Evolutionary conservation across 2,888 invertebrate species (phyloP).

Genomic region (Eumacrocentrus americanus): DNA sequence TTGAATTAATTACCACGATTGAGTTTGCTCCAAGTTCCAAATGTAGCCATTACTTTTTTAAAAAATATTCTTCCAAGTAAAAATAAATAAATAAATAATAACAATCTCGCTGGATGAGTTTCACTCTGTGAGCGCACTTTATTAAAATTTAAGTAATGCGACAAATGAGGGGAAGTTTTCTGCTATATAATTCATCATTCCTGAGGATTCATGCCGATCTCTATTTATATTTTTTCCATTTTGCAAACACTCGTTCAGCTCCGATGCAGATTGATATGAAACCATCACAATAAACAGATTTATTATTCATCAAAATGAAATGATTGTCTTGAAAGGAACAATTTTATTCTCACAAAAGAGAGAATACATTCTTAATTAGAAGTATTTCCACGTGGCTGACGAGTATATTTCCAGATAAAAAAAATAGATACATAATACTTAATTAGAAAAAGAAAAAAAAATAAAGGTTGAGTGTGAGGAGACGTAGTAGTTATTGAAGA

Average conservation of each 20-base stretch:
- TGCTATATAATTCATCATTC: constrained; percentile 52
- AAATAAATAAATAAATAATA: not conserved
- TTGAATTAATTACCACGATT: not conserved
- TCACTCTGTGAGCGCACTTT: not conserved
- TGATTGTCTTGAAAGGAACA: too few species aligned
- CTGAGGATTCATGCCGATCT: constrained; percentile 50
- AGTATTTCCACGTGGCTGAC: constrained; percentile 42
- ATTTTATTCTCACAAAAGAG: too few species aligned
- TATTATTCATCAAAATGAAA: too few species aligned
- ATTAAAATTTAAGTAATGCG: constrained; percentile 13
- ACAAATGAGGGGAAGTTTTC: constrained; percentile 45
- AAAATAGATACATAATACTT: constrained; percentile 9
- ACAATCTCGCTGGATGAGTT: not conserved
- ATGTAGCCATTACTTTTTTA: not conserved
- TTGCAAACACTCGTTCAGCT: constrained; percentile 47
- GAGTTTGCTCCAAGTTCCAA: not conserved
- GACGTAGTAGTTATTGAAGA: constrained; percentile 51
- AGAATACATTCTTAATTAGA: not conserved
- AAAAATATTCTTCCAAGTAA: not conserved
- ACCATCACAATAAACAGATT: too few species aligned
- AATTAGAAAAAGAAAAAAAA: constrained; percentile 24
- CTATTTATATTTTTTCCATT: constrained; percentile 37
- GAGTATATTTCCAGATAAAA: constrained; percentile 33
- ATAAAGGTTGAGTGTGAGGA: constrained; percentile 36
- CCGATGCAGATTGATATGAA: constrained; percentile 31